phyloP scores from a whole-genome alignment of 2,888 invertebrate species.

The Synanthedon formicaeformis region DNA sequence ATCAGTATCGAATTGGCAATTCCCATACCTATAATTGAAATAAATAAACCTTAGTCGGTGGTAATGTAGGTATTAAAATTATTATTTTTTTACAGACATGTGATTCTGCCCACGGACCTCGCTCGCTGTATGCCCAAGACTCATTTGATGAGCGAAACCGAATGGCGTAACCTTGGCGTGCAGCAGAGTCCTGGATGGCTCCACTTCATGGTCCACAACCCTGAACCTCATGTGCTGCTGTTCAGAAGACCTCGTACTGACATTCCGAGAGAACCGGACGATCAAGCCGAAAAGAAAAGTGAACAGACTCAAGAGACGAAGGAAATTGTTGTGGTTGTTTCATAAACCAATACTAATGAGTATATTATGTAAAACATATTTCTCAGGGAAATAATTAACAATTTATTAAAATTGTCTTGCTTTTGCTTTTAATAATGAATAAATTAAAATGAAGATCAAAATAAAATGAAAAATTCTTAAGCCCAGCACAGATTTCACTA shows the following conservation, averaged over 20 bases:
- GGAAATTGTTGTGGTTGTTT: too few relatives aligned
- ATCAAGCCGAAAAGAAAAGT: too few relatives aligned
- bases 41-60: not conserved
- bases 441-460: too few relatives aligned
- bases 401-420: too few relatives aligned
- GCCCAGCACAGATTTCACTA: too few relatives aligned
- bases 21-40: not conserved
- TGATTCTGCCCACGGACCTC: conserved; percentile 87
- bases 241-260: conserved; percentile 75
- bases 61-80: not conserved
- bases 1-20: not conserved
- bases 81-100: conserved; percentile 76
- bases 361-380: too few relatives aligned
- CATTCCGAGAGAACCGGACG: too few relatives aligned
- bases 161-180: conserved; percentile 94
- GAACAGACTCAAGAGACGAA: too few relatives aligned
- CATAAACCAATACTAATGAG: too few relatives aligned
- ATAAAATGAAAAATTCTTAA: too few relatives aligned
- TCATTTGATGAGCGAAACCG: conserved; percentile 93
- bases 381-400: too few relatives aligned
- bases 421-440: too few relatives aligned
- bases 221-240: conserved; percentile 89
- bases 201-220: conserved; percentile 92
- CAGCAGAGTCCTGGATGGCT: conserved; percentile 90
- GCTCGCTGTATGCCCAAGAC: conserved; percentile 88